These are phyloP conservation scores for Boleophthalmus pectinirostris DNA, from an alignment of 2,113 vertebrate genomes.

Conservation along the genomic window DNA sequence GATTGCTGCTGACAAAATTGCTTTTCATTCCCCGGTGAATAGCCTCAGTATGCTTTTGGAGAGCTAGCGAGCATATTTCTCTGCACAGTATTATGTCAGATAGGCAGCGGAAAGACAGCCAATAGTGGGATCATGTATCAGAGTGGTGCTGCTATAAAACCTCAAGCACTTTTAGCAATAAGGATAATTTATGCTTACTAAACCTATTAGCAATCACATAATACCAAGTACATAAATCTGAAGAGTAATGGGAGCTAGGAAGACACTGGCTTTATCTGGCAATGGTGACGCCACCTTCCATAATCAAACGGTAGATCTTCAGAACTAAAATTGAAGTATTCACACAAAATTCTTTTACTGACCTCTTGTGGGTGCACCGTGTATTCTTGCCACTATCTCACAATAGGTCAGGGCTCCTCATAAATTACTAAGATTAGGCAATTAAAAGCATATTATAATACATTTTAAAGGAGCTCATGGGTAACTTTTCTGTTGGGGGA, in stretches of 20 bases:
- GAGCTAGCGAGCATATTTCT: constrained; percentile 76
- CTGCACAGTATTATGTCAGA: constrained; percentile 70
- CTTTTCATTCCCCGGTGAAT: constrained; percentile 92
- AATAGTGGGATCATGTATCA: constrained; percentile 54
- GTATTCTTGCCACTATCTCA: not conserved
- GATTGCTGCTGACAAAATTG: constrained; percentile 90
- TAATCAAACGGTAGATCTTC: not conserved
- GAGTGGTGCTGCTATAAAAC: constrained; percentile 51
- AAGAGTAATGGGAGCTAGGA: not conserved
- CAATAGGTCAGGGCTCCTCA: not conserved
- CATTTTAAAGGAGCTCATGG: no score
- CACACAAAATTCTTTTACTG: not conserved
- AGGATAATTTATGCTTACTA: constrained; percentile 13
- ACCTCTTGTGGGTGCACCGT: not conserved
- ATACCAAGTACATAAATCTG: constrained; percentile 7
- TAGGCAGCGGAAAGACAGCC: constrained; percentile 58
- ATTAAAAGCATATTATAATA: no score
- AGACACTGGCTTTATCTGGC: not conserved
- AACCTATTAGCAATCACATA: constrained; percentile 24
- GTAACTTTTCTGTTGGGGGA: no score
- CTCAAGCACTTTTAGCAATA: constrained; percentile 35
- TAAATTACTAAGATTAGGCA: no score
- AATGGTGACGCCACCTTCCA: not conserved
- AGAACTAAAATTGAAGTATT: not conserved
- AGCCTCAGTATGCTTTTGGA: constrained; percentile 76